These are phyloP conservation scores for Caenorhabditis virilis DNA, from an alignment of 2,888 invertebrate species.

Conservation along the genomic window DNA sequence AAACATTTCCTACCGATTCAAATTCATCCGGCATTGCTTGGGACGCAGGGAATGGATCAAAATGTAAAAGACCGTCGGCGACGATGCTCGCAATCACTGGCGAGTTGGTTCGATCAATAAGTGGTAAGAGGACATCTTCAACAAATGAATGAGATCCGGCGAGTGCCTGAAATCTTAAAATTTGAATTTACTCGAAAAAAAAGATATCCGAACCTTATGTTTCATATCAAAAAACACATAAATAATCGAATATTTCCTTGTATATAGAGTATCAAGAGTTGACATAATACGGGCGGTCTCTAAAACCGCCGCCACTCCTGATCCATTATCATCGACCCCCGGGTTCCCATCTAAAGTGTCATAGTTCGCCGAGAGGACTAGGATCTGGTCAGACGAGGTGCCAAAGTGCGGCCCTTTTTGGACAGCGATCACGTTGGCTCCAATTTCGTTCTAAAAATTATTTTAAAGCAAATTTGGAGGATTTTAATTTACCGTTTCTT, in stretches of 20 bases:
- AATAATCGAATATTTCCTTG: slow-evolving; percentile 37
- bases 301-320: slow-evolving; percentile 45
- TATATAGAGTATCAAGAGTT: slow-evolving; percentile 40
- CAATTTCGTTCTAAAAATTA: slow-evolving; percentile 42
- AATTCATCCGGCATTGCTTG: slow-evolving; percentile 47
- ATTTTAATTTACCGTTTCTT: slow-evolving; percentile 35
- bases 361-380: slow-evolving; percentile 48
- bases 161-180: slow-evolving; percentile 28
- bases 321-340: slow-evolving; percentile 53
- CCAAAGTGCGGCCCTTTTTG: slow-evolving; percentile 44
- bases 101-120: slow-evolving; percentile 30
- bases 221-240: slow-evolving; percentile 51
- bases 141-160: slow-evolving; percentile 52
- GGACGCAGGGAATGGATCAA: slow-evolving; percentile 46
- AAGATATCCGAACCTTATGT: slow-evolving; percentile 27
- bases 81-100: slow-evolving; percentile 34
- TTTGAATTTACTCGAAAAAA: not conserved
- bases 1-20: slow-evolving; percentile 38
- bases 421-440: slow-evolving; percentile 47
- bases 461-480: not conserved
- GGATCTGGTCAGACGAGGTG: slow-evolving; percentile 37
- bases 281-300: slow-evolving; percentile 41
- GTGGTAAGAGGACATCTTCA: slow-evolving; percentile 44
- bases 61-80: slow-evolving; percentile 46
- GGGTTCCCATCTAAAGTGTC: slow-evolving; percentile 42